Evolutionary conservation across 2,888 invertebrate species (phyloP), one percentile per base, ranked within the genome.

Genomic region (Gerris lacustris): DNA sequence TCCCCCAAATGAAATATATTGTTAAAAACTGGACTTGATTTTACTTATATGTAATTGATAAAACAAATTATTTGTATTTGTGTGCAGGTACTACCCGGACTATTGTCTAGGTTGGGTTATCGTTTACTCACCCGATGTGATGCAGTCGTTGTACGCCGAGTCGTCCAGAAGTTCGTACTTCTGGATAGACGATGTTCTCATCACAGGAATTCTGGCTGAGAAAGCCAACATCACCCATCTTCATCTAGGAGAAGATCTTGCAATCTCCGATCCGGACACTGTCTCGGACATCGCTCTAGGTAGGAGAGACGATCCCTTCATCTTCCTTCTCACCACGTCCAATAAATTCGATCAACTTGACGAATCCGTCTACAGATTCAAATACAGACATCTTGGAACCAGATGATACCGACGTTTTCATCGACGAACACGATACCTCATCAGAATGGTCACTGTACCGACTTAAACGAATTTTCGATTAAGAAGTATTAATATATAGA

Each of bases 151-250:
- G 15, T 85, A 87, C 68, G 81, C 81, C 70, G 83, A 84, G 67
- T 88, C 88, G 1, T 86, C 87, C 76, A 81, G 79, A 6, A 80
- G 83, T 5, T 85, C 85, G 2, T 91, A 88, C 78, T 91, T 92
- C 81, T 92, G 92, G 92, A 88, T 92, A 68, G 92, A 92, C 78
- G 92, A 92, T 79, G 89, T 90, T 55, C 90, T 88, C 77, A 83
- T 92, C 62, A 91, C 92, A 0, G 92, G 91, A 44, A 75, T 85
- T 0, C 78, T 87, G 70, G 86, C 86, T 0, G 80, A 83, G 74
- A 83, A 83, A 77, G 80, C 84, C 7, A 84, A 85, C 74, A 78
- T 87, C n/a, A 80, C 82, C 0, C 84, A 85, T 68, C 84, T 85
- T 0, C 63, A 44, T 67, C 43, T 73, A 9, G 73, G 72, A n/a